A percentile compares a stretch with the other conserved stretches of the same genome.
phyloP scores from a whole-genome alignment of 2,888 invertebrate genomes.

The Polylopha cassiicola region DNA sequence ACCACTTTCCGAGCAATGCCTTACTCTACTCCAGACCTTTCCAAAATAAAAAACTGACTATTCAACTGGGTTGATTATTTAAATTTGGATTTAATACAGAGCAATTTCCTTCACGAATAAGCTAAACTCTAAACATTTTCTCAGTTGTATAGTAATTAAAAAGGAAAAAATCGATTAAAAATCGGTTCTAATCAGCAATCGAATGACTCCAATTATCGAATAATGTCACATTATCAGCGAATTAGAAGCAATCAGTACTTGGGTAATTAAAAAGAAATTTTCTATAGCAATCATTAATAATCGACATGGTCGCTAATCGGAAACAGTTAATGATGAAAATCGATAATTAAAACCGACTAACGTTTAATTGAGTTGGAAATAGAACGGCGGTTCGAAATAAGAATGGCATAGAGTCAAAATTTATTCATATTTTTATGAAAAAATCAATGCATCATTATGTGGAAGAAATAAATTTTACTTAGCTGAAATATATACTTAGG shows the following conservation, averaged over 20 bases:
- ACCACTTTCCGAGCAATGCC: too few relatives aligned
- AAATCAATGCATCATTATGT: too few relatives aligned
- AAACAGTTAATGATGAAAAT: conserved; percentile 70
- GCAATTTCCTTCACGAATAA: not conserved
- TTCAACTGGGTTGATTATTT: conserved; percentile 8
- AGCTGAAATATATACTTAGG: too few relatives aligned
- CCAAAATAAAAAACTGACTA: too few relatives aligned
- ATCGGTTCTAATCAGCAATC: too few relatives aligned
- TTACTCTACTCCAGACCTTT: too few relatives aligned
- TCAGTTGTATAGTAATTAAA: too few relatives aligned
- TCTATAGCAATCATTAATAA: conserved; percentile 55
- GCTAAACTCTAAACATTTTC: not conserved
- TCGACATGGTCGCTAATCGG: conserved; percentile 72
- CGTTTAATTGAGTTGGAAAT: conserved; percentile 73
- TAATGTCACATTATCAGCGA: conserved; percentile 58
- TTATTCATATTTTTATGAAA: not conserved
- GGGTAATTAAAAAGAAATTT: conserved; percentile 59
- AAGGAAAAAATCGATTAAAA: too few relatives aligned
- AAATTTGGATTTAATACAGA: conserved; percentile 7
- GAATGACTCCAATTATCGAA: conserved; percentile 33
- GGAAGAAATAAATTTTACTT: too few relatives aligned
- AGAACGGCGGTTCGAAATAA: conserved; percentile 39
- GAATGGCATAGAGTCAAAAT: conserved; percentile 13
- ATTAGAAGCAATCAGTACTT: conserved; percentile 48
- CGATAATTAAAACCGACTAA: conserved; percentile 66